These are phyloP conservation scores for Pristionchus maxplancki DNA, from an alignment of 2,888 invertebrate species.

Conservation along the genomic window DNA sequence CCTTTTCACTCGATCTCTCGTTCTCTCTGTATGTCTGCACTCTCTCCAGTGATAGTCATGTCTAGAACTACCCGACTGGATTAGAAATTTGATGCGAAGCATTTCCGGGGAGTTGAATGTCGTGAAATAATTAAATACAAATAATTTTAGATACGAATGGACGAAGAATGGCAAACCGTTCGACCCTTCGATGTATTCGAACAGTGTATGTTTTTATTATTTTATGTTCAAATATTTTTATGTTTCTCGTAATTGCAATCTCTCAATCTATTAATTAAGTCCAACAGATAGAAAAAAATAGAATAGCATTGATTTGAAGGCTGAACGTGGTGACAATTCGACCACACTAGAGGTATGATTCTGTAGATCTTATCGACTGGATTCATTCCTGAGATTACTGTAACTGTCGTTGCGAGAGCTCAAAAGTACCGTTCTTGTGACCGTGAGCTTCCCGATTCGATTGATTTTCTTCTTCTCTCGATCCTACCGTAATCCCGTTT, in stretches of 20 bases:
- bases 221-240: not conserved
- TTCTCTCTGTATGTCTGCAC: not conserved
- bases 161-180: conserved; percentile 96
- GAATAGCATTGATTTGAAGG: conserved; percentile 23
- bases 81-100: not conserved
- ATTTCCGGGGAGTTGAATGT: not conserved
- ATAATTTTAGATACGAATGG: conserved; percentile 84
- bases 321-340: conserved; percentile 23
- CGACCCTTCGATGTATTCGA: conserved; percentile 83
- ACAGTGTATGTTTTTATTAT: conserved; percentile 80
- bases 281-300: not conserved
- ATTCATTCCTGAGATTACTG: not conserved
- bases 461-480: not conserved
- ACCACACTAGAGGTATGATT: conserved; percentile 24
- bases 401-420: conserved; percentile 36
- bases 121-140: not conserved
- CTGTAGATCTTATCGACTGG: not conserved
- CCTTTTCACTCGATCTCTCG: not conserved
- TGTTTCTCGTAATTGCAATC: not conserved
- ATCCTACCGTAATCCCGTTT: conserved; percentile 31
- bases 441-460: conserved; percentile 14
- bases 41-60: not conserved
- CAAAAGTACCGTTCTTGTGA: conserved; percentile 12
- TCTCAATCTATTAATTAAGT: not conserved
- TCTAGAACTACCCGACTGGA: not conserved